These are phyloP conservation scores for Drosophila pseudotalamancana DNA, from an alignment of 2,888 invertebrate genomes.

Conservation along the genomic window DNA sequence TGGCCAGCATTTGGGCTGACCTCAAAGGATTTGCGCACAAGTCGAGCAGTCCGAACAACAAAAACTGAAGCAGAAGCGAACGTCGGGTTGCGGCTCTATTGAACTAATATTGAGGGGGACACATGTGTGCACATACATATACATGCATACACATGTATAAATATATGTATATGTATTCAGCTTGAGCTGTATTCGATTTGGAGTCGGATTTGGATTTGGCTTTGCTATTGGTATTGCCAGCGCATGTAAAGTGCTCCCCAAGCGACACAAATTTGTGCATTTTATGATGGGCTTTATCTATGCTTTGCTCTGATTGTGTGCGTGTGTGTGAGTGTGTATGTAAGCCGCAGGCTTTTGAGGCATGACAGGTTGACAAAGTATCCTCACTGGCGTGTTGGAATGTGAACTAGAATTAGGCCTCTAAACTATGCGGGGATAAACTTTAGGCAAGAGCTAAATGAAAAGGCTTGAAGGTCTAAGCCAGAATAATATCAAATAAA, in stretches of 20 bases:
- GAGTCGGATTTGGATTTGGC: slow-evolving; percentile 28
- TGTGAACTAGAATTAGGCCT: not conserved
- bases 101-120: slow-evolving; percentile 62
- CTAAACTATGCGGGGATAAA: not conserved
- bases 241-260: slow-evolving; percentile 60
- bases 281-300: slow-evolving; percentile 60
- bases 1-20: slow-evolving; percentile 59
- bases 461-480: not conserved
- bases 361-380: slow-evolving; percentile 8
- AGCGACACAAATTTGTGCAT: slow-evolving; percentile 66
- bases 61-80: slow-evolving; percentile 12
- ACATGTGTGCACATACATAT: slow-evolving; percentile 3
- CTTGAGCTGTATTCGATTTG: slow-evolving; percentile 36
- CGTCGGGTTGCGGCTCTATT: slow-evolving; percentile 54
- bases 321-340: not conserved
- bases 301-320: slow-evolving; percentile 3
- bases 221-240: slow-evolving; percentile 33
- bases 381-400: not conserved
- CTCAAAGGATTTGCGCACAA: slow-evolving; percentile 66
- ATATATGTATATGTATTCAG: not conserved
- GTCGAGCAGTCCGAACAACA: slow-evolving; percentile 15
- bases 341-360: slow-evolving; percentile 7
- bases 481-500: slow-evolving; percentile 3
- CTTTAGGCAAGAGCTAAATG: not conserved
- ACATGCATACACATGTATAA: not conserved